Conservation (phyloP, 2,797 vertebrate species). For the Labeo calbasu region DNA sequence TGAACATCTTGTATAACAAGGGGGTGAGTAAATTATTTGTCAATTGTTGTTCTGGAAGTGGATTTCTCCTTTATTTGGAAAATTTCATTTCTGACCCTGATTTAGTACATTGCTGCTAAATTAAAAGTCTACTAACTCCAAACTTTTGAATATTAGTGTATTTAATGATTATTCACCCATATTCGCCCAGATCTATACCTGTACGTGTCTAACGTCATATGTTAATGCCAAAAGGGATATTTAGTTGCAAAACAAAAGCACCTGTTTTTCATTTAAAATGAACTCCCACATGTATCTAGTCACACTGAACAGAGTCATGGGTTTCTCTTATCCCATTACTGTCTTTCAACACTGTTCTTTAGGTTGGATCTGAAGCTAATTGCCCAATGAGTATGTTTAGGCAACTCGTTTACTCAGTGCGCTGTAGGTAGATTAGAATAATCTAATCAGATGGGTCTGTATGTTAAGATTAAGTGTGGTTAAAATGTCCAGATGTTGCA, state of each 20-base stretch:
- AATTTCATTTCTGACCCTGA: too few species aligned
- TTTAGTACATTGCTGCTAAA: not conserved
- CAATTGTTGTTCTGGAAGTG: too few species aligned
- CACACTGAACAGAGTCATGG: not conserved
- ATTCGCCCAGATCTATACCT: not conserved
- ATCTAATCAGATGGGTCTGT: slow-evolving; percentile 10
- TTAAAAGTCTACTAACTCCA: not conserved
- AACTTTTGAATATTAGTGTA: not conserved
- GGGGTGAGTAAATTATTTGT: too few species aligned
- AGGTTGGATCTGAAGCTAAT: slow-evolving; percentile 20
- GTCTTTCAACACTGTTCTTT: slow-evolving; percentile 26
- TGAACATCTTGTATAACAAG: too few species aligned
- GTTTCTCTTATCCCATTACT: slow-evolving; percentile 24
- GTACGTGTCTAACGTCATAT: not conserved
- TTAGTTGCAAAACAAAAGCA: not conserved
- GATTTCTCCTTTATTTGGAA: too few species aligned
- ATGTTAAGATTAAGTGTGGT: not conserved
- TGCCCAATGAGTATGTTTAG: slow-evolving; percentile 25
- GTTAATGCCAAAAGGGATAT: not conserved
- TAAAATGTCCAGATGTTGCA: not conserved
- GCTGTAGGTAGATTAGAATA: slow-evolving; percentile 30
- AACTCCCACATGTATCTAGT: not conserved
- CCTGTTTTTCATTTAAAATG: slow-evolving; percentile 23
- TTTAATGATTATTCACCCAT: not conserved
- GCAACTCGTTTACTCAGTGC: slow-evolving; percentile 8